Evolutionary conservation across 2,113 vertebrate genomes (phyloP).

Genomic region (Nyctibius bracteatus): DNA sequence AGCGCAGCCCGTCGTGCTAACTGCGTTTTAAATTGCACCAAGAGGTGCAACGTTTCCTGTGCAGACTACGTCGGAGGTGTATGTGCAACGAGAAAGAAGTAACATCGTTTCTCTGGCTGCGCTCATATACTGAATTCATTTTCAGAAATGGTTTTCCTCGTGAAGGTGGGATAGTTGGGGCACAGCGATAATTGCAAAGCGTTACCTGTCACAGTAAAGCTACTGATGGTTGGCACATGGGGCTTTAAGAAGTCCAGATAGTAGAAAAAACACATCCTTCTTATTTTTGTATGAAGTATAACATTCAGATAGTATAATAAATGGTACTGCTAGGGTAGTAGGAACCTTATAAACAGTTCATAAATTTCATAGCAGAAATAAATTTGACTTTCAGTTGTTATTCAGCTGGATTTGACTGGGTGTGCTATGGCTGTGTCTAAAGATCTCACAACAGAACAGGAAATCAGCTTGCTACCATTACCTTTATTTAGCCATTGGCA

Average conservation of each 20-base stretch:
- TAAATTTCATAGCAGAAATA: neutral
- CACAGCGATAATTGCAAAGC: rapidly evolving
- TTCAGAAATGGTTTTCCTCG: neutral
- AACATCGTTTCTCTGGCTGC: neutral
- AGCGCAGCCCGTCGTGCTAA: rapidly evolving
- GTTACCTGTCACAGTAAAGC: rapidly evolving
- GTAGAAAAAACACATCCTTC: neutral
- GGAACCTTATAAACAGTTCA: neutral
- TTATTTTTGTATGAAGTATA: neutral
- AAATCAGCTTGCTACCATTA: neutral
- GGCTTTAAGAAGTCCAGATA: neutral
- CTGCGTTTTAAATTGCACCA: neutral
- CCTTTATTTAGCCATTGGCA: neutral
- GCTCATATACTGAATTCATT: rapidly evolving
- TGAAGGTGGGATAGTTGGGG: neutral
- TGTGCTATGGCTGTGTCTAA: neutral
- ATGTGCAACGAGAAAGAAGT: rapidly evolving
- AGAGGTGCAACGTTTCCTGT: neutral
- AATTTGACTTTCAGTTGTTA: neutral
- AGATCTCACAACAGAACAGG: neutral
- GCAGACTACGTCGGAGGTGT: rapidly evolving
- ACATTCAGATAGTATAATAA: neutral
- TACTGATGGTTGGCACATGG: neutral
- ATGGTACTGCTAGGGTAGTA: neutral
- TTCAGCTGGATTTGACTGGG: neutral